Conservation (phyloP, 2,797 vertebrate species). For the Smutsia gigantea region DNA sequence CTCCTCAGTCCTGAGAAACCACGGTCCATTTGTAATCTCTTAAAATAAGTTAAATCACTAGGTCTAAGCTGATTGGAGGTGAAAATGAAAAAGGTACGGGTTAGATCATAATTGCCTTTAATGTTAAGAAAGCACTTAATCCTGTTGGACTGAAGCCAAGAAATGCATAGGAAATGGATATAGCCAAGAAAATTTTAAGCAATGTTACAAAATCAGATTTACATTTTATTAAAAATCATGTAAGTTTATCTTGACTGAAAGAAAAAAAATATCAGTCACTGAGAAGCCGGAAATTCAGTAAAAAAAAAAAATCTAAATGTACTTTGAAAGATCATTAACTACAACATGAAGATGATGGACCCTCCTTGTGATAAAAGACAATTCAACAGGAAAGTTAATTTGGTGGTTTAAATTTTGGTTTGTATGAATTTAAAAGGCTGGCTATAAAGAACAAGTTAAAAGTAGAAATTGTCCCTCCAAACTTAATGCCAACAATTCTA, state of each 20-base stretch:
- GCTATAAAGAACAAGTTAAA: neutral
- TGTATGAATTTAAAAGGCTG: slow-evolving; percentile 24
- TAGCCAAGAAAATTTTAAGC: slow-evolving; percentile 26
- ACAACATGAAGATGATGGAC: neutral
- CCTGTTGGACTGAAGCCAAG: neutral
- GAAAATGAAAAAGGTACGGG: neutral
- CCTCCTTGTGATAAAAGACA: neutral
- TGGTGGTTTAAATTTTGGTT: slow-evolving; percentile 11
- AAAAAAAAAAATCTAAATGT: neutral
- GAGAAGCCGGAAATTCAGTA: neutral
- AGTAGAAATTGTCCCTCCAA: slow-evolving; percentile 42
- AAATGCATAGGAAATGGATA: neutral
- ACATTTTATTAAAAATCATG: slow-evolving; percentile 49
- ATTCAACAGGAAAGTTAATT: slow-evolving; percentile 20
- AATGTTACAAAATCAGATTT: slow-evolving; percentile 15
- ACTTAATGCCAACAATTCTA: neutral
- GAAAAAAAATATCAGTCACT: neutral
- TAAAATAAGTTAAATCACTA: neutral
- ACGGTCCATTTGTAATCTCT: neutral
- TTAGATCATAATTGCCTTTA: neutral
- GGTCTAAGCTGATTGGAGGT: neutral
- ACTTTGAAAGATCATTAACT: slow-evolving; percentile 8
- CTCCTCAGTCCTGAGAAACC: neutral
- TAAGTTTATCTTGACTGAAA: slow-evolving; percentile 16
- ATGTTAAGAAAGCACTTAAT: neutral